A percentile compares a stretch with the other conserved stretches of the same genome.
Conservation (phyloP, 2,113 vertebrate species). For the Leptobrachium leishanense region DNA sequence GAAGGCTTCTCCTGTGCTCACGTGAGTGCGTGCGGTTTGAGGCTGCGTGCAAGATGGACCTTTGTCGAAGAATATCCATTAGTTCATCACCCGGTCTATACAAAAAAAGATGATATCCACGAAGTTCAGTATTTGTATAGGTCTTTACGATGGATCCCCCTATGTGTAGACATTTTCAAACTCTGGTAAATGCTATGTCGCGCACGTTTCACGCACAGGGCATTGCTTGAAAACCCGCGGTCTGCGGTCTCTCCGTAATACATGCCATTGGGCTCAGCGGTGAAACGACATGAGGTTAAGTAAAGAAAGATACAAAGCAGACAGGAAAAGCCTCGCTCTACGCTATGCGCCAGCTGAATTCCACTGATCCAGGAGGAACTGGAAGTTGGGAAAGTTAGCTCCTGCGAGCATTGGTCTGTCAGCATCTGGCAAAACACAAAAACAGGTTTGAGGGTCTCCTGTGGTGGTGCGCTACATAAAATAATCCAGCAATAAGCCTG, state of each 20-base stretch:
- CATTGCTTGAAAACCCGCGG: not conserved
- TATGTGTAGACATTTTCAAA: too few relatives aligned
- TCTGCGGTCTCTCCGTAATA: not conserved
- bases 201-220: too few relatives aligned
- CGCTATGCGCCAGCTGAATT: not conserved
- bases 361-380: not conserved
- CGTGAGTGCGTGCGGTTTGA: too few relatives aligned
- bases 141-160: too few relatives aligned
- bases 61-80: too few relatives aligned
- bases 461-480: constrained; percentile 16
- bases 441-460: constrained; percentile 16
- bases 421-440: constrained; percentile 3
- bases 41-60: too few relatives aligned
- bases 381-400: not conserved
- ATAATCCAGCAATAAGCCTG: constrained; percentile 10
- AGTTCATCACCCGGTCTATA: too few relatives aligned
- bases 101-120: too few relatives aligned
- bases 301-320: not conserved
- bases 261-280: not conserved
- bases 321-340: not conserved
- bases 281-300: not conserved
- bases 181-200: too few relatives aligned
- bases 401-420: constrained; percentile 3
- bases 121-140: too few relatives aligned
- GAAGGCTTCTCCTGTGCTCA: too few relatives aligned